These are phyloP conservation scores for Xiphophorus maculatus DNA, from an alignment of 2,113 vertebrate genomes.

Conservation along the genomic window DNA sequence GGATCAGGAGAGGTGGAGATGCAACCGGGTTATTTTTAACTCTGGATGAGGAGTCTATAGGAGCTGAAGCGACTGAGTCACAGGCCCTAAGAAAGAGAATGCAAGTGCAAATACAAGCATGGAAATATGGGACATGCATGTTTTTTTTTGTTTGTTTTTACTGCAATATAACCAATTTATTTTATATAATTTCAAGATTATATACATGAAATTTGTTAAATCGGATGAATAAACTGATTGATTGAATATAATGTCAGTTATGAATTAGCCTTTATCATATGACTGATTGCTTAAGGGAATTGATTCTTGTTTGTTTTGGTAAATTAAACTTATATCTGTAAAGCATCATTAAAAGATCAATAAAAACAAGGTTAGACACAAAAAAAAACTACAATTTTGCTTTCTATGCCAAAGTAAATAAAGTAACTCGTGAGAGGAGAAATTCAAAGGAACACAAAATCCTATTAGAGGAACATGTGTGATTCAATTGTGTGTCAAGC, in stretches of 20 bases:
- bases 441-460: conserved; percentile 22
- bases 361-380: neutral
- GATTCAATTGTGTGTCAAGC: conserved; percentile 41
- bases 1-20: conserved; percentile 8
- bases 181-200: neutral
- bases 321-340: neutral
- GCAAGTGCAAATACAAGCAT: neutral
- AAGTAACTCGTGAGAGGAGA: neutral
- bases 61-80: neutral
- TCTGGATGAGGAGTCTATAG: neutral
- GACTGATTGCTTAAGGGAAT: neutral
- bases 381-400: neutral
- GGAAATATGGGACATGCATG: neutral
- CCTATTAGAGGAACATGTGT: conserved; percentile 19
- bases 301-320: neutral
- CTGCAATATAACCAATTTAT: neutral
- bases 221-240: too few relatives aligned
- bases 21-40: conserved; percentile 13
- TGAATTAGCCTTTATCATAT: neutral
- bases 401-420: conserved; percentile 23
- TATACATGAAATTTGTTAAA: too few relatives aligned
- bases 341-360: neutral
- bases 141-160: neutral
- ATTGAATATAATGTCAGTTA: neutral
- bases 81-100: conserved; percentile 5